These are phyloP conservation scores for Tiliacea citrago DNA, from an alignment of 2,888 invertebrate genomes.

Conservation along the genomic window DNA sequence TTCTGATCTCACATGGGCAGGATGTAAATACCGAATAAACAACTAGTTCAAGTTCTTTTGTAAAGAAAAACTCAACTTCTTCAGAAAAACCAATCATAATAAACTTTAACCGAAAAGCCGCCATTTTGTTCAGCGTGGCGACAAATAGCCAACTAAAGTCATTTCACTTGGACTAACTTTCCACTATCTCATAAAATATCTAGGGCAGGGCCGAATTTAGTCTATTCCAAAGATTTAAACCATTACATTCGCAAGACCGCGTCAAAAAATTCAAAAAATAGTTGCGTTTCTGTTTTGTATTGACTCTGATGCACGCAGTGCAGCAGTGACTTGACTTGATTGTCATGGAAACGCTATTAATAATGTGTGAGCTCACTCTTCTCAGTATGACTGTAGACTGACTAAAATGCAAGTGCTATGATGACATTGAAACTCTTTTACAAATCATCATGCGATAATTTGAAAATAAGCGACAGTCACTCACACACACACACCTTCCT, in stretches of 20 bases:
- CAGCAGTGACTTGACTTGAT: neutral
- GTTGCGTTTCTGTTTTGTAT: neutral
- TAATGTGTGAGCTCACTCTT: neutral
- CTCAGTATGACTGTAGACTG: no score
- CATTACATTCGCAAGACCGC: neutral
- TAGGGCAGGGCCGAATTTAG: slow-evolving; percentile 31
- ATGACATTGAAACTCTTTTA: no score
- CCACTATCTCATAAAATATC: slow-evolving; percentile 50
- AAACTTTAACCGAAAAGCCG: slow-evolving; percentile 41
- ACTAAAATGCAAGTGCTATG: no score
- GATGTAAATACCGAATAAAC: slow-evolving; percentile 2
- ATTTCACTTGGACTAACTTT: slow-evolving; percentile 62
- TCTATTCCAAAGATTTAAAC: neutral
- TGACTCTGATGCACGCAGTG: neutral
- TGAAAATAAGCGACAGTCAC: no score
- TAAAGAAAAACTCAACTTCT: slow-evolving; percentile 16
- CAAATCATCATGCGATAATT: no score
- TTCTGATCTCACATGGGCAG: neutral
- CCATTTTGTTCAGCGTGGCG: slow-evolving; percentile 47
- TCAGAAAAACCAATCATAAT: slow-evolving; percentile 33
- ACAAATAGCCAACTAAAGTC: slow-evolving; percentile 64
- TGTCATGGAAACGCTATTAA: neutral
- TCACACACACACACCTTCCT: no score
- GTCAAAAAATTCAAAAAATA: neutral
- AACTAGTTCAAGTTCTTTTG: slow-evolving; percentile 4